Evolutionary conservation across 2,797 vertebrate genomes (phyloP).

Genomic region (Siniperca obscura): DNA sequence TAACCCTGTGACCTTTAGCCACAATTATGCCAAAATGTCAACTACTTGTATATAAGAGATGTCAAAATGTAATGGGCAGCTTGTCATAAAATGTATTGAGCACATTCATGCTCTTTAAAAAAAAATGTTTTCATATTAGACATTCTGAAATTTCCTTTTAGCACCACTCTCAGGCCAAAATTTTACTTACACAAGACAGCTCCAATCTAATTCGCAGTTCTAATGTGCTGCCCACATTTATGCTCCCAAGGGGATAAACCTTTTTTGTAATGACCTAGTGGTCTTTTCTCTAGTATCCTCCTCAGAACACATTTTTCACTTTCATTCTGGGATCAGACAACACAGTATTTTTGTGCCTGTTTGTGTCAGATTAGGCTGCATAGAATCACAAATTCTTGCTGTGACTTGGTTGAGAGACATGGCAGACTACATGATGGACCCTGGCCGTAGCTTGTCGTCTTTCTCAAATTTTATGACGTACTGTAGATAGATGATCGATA

Average conservation of each 20-base stretch:
- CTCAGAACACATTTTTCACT: too few relatives aligned
- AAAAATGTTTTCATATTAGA: too few relatives aligned
- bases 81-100: not conserved
- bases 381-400: not conserved
- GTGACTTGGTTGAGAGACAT: too few relatives aligned
- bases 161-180: not conserved
- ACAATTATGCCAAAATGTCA: not conserved
- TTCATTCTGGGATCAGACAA: not conserved
- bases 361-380: not conserved
- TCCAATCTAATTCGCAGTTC: not conserved
- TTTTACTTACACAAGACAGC: not conserved
- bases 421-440: too few relatives aligned
- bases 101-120: too few relatives aligned
- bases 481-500: too few relatives aligned
- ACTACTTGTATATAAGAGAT: not conserved
- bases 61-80: not conserved
- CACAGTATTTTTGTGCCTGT: too few relatives aligned
- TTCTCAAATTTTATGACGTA: not conserved
- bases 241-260: too few relatives aligned
- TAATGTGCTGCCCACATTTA: not conserved
- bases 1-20: not conserved
- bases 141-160: not conserved
- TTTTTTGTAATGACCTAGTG: too few relatives aligned
- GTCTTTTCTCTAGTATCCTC: too few relatives aligned
- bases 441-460: too few relatives aligned